A percentile compares a stretch with the other conserved stretches of the same genome.
These are phyloP conservation scores for Saxicola maurus DNA, from an alignment of 2,797 vertebrate species.

Conservation along the genomic window DNA sequence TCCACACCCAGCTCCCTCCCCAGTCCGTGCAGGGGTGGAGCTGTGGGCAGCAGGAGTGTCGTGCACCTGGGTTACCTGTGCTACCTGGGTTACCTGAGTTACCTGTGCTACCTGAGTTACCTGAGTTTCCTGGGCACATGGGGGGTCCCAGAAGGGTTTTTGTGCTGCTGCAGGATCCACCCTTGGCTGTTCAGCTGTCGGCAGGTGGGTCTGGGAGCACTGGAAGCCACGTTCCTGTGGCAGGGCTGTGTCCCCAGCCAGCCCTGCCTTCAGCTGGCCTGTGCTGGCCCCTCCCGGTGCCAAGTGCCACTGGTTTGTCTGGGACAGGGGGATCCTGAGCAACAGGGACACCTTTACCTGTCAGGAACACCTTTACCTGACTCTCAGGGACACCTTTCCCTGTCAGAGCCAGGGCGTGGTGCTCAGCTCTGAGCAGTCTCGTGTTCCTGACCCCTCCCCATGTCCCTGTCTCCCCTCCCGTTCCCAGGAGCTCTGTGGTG, in stretches of 20 bases:
- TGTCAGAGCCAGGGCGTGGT: neutral
- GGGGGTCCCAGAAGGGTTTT: fast-evolving
- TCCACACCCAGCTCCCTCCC: no score
- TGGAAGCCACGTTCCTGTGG: neutral
- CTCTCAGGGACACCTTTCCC: no score
- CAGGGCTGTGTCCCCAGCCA: neutral
- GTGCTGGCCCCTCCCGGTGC: fast-evolving
- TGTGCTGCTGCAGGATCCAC: neutral
- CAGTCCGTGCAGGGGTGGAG: fast-evolving
- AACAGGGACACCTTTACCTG: no score
- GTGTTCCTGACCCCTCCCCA: no score
- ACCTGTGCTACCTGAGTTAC: neutral
- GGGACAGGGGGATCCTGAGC: neutral
- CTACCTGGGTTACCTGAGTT: no score
- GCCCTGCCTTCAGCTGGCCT: neutral
- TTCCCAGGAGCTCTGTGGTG: neutral
- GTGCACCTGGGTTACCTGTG: no score
- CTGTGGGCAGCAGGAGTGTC: neutral
- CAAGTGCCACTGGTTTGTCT: neutral
- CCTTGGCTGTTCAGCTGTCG: no score
- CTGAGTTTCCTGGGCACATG: no score
- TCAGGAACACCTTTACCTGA: no score
- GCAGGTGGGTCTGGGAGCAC: fast-evolving
- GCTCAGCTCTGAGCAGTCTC: neutral
- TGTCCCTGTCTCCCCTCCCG: neutral